Percentiles rank a stretch among this genome's conserved stretches.
phyloP scores from a whole-genome alignment of 1,140 invertebrate genomes.

The Scaptomyza pallida region DNA sequence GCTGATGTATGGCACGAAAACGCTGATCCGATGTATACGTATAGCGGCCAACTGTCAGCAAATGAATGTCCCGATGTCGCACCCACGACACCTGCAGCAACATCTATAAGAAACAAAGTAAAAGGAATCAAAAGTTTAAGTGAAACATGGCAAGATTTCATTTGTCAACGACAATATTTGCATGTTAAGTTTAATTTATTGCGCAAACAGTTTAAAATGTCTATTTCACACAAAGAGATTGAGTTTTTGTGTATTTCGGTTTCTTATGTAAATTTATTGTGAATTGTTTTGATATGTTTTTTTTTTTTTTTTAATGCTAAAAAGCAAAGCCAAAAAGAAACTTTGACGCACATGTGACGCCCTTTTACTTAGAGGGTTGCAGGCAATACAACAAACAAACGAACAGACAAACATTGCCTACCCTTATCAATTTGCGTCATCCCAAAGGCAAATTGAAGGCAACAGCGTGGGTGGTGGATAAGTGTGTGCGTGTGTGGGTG shows the following conservation, averaged over 20 bases:
- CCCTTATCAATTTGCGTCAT: conserved; percentile 46
- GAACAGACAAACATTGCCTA: conserved; percentile 11
- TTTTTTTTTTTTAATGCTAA: conserved; percentile 16
- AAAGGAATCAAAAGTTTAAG: conserved; percentile 8
- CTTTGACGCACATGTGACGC: conserved; percentile 41
- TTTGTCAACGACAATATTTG: conserved; percentile 35
- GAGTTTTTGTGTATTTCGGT: too few relatives aligned
- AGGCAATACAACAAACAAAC: not conserved
- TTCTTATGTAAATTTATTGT: conserved; percentile 67
- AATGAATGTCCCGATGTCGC: conserved; percentile 93
- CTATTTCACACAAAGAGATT: conserved; percentile 56
- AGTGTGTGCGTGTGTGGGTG: too few relatives aligned
- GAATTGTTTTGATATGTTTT: conserved; percentile 57
- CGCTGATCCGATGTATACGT: conserved; percentile 96
- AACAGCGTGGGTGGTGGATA: not conserved
- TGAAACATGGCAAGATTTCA: conserved; percentile 43
- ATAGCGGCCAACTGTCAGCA: conserved; percentile 94
- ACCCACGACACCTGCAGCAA: conserved; percentile 95
- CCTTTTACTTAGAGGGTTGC: conserved; percentile 10
- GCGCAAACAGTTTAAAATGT: conserved; percentile 75
- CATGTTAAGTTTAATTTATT: conserved; percentile 49
- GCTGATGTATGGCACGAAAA: conserved; percentile 93
- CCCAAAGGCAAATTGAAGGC: conserved; percentile 33
- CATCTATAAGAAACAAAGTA: conserved; percentile 85
- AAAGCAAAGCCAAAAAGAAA: conserved; percentile 33